Percentiles rank a stretch among this genome's conserved stretches.
Evolutionary conservation across 2,113 vertebrate genomes (phyloP).

Genomic region (Scartelaos histophorus): DNA sequence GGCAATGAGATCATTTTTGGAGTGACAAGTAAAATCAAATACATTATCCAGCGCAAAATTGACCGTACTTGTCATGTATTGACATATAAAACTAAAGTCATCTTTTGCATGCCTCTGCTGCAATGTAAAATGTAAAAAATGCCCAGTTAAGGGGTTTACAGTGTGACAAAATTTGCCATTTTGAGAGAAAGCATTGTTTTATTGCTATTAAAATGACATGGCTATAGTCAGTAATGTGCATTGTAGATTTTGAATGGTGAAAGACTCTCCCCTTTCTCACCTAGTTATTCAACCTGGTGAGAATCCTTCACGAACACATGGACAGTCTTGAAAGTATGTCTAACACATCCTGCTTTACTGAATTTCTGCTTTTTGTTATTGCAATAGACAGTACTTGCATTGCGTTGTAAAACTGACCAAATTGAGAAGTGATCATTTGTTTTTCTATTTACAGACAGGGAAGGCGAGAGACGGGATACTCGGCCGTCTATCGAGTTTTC

Average conservation of each 20-base stretch:
- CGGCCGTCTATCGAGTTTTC: constrained; percentile 80
- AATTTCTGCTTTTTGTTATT: not conserved
- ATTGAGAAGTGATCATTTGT: constrained; percentile 8
- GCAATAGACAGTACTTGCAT: not conserved
- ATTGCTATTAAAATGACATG: not conserved
- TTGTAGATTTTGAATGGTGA: constrained; percentile 22
- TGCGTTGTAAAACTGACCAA: too few species aligned
- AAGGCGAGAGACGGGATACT: constrained; percentile 76
- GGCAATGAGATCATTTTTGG: too few species aligned
- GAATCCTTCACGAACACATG: constrained; percentile 98
- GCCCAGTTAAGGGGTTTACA: too few species aligned
- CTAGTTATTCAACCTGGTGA: constrained; percentile 98
- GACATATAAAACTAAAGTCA: too few species aligned
- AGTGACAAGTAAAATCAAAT: too few species aligned
- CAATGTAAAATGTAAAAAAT: too few species aligned
- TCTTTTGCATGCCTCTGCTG: too few species aligned
- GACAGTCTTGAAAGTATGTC: constrained; percentile 98
- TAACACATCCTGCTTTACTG: constrained; percentile 13
- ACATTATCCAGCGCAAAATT: too few species aligned
- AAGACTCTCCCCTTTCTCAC: constrained; percentile 75
- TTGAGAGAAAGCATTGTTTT: too few species aligned
- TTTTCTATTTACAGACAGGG: constrained; percentile 80
- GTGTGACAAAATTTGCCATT: too few species aligned
- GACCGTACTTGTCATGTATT: too few species aligned
- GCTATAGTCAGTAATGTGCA: not conserved